phyloP scores from a whole-genome alignment of 2,888 invertebrate species.

The Antitype chi region DNA sequence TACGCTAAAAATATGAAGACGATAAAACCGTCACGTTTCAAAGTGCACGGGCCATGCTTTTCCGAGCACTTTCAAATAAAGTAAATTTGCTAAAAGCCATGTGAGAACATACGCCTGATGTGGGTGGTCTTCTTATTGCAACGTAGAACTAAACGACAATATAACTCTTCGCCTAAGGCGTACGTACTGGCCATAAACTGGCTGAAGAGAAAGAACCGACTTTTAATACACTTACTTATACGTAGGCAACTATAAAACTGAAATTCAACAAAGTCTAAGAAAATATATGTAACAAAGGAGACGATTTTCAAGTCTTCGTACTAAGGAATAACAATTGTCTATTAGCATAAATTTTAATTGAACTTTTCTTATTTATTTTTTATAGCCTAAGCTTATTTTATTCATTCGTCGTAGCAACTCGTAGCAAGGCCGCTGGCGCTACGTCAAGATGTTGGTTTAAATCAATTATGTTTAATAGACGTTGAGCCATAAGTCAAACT shows the following conservation, averaged over 20 bases:
- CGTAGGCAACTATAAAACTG: not conserved
- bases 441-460: slow-evolving; percentile 44
- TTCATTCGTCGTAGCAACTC: slow-evolving; percentile 26
- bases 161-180: slow-evolving; percentile 2
- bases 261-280: not conserved
- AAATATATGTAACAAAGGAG: not conserved
- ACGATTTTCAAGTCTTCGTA: slow-evolving; percentile 2
- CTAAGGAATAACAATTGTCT: slow-evolving; percentile 21
- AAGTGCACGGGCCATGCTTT: slow-evolving; percentile 11
- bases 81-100: slow-evolving; percentile 22
- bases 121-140: slow-evolving; percentile 22
- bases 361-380: slow-evolving; percentile 16
- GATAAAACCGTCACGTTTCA: slow-evolving; percentile 23
- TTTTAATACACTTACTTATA: not conserved
- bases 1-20: not conserved
- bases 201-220: slow-evolving; percentile 2
- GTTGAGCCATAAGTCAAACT: slow-evolving; percentile 31
- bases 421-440: slow-evolving; percentile 28
- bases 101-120: slow-evolving; percentile 13
- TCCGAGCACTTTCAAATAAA: slow-evolving; percentile 11
- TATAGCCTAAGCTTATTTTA: slow-evolving; percentile 8
- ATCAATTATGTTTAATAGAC: slow-evolving; percentile 49
- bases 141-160: slow-evolving; percentile 5
- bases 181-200: slow-evolving; percentile 14
- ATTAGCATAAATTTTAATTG: slow-evolving; percentile 25